Evolutionary conservation across 2,113 vertebrate genomes (phyloP), one percentile per base, ranked within the genome.

Genomic region (Alligator mississippiensis): DNA sequence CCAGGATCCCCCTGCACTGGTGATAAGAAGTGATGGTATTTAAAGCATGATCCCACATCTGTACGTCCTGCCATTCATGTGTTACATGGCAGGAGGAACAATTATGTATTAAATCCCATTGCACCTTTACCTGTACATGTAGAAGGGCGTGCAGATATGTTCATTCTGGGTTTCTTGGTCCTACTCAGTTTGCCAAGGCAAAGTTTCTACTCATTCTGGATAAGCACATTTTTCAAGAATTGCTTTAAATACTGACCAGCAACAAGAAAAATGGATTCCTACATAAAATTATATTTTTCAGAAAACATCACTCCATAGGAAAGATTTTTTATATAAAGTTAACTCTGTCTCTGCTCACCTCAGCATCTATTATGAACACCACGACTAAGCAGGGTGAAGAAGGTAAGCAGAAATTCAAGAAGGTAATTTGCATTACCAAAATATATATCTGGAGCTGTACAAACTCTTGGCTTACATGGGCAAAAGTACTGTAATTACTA

Each of bases 341-440:
- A 81, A 81, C 54, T 77, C 88, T 87, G 87, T 93, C 82, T 17
- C 11, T 62, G 80, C 30, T 90, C 66, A 66, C 47, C 1, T 1
- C 64, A 66, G 25, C 22, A 54, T 58, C 74, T 76, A 80, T 87
- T 81, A 88, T 82, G 79, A 95, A 92, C 91, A 88, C 88, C 90
- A 83, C 77, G 17, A 91, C 0, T 1, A 81, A 72, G 88, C 38
- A 76, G 77, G 66, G 72, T 88, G 84, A 94, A 85, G 75, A 81
- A 90, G 93, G 90, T 93, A 95, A 47, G 47, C 7, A 47, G 47
- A 47, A 62, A 8, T 25, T 62, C 61, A 62, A 62, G 21, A 62
- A 95, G 88, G 91, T 93, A 79, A 13, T 91, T 93, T 95, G 92
- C 88, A 90, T 81, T 94, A 94, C 77, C 91, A 92, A 94, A 94